Percentiles rank a stretch among this genome's conserved stretches.
Conservation (phyloP, 2,888 invertebrate genomes). For the Macrosiphum euphorbiae region DNA sequence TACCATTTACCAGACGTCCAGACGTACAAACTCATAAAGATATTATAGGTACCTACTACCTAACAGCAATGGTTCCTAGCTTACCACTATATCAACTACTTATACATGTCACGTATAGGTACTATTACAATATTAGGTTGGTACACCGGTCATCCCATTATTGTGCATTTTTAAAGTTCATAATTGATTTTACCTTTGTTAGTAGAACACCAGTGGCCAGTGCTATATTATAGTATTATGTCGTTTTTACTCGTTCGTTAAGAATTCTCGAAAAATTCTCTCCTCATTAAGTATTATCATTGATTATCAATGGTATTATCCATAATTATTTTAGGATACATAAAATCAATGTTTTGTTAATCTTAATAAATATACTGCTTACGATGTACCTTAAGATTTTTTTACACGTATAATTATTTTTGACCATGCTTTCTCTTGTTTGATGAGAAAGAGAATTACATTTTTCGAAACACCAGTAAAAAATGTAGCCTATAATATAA, state of each 20-base stretch:
- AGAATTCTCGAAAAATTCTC: neutral
- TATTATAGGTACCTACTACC: neutral
- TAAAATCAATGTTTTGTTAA: neutral
- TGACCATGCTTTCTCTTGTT: neutral
- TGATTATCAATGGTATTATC: constrained; percentile 11
- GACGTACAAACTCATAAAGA: neutral
- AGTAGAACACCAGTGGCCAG: neutral
- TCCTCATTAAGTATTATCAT: constrained; percentile 11
- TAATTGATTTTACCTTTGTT: neutral
- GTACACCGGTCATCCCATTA: neutral
- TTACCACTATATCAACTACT: neutral
- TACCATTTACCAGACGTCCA: no score
- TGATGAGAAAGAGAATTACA: neutral
- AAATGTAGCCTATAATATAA: neutral
- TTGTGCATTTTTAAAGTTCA: neutral
- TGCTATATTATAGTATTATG: neutral
- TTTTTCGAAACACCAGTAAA: neutral
- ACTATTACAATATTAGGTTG: neutral
- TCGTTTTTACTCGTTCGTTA: neutral
- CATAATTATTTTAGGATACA: neutral
- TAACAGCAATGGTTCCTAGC: neutral
- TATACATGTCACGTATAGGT: neutral
- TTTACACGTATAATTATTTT: neutral
- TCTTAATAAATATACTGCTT: neutral
- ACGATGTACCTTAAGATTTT: neutral